Base-by-base conservation (phyloP, 2,888 invertebrate genomes). In the Drosophila diplacantha region DNA sequence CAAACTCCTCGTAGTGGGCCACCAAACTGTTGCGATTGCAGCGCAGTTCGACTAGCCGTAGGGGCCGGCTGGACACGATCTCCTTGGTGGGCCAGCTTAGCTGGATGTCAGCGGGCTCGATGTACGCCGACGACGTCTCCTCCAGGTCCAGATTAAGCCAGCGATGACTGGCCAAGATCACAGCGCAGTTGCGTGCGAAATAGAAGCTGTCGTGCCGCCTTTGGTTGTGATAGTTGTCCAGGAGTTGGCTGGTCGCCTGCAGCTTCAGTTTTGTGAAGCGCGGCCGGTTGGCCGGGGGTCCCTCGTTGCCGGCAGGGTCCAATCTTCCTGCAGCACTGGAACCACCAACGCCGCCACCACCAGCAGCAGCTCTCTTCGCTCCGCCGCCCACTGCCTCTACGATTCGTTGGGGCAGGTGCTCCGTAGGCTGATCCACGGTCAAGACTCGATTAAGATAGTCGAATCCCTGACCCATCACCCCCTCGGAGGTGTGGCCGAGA, bases 391-490 rank as follows among this genome's bases (percentile, higher is more conserved):
- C 14, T 16, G 57, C 12, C 34, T 58, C 16, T 1, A 89, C 78
- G 12, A 86, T 69, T 35, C 89, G 73, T 26, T 85, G 74, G 0
- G 89, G 89, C 31, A 89, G 60, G 72, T 85, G 74, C 68, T 89
- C 87, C 2, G 89, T 88, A 50, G 83, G 73, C 65, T 91, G 90
- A 16, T 91, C 91, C 5, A 91, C 90, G n/a, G 92, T 90, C 83
- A 96, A 95, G 34, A 95, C 93, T 60, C 93, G 90, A 84, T 95
- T 92, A 54, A 96, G 91, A 76, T 95, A 93, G 86, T 96, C 95
- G 86, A 96, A 96, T 39, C 95, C 96, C 85, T 94, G 91, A 39
- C 95, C 96, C 98, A 98, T 98, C 61, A 98, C 94, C 18, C 98
- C 98, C 74, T 93, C 92, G 75, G 92, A 91, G 0, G 96, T 95